Evolutionary conservation across 2,113 vertebrate species (phyloP), one percentile per base, ranked within the genome.

Genomic region (Pyrgilauda ruficollis): DNA sequence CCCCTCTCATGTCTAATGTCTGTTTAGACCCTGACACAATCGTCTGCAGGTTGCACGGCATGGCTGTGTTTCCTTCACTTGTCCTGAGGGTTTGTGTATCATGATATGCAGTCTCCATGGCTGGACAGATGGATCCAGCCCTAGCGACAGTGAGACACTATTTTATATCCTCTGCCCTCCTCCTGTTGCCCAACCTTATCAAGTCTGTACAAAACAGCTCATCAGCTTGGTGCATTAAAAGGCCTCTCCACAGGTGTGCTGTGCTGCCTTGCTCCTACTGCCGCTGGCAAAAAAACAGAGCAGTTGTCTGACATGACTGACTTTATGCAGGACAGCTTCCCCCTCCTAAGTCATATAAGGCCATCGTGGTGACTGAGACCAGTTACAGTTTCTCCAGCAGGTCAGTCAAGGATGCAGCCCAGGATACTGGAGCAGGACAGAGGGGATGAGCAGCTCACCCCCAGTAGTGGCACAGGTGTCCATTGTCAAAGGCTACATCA

Each of bases 81-180:
- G 58, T 49, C 67, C 68, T 18, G 11, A 7, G 24, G 15, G 2
- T 79, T 68, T 49, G 37, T 24, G 15, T 20, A 37, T 26, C 46
- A 35, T 31, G 49, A 37, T 46, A 56, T 0, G 1, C 3, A 22
- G 13, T 35, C n/a, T 62, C 64, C 8, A 5, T 10, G 27, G 50
- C 30, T 69, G n/a, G 61, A 61, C 7, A 62, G 27, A 78, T 15
- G 11, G 33, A 78, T 30, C 64, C 55, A 87, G 7, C 30, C 33
- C 46, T 58, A 24, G 24, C 14, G n/a, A 73, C n/a, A 69, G 24
- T 5, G 16, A 63, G 20, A 53, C 21, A 44, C 37, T 66, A 18
- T 31, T 55, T 33, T 61, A 85, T 67, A 90, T 59, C 30, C 62
- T 81, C 49, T 73, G 47, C 18, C 31, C 35, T 43, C 26, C 13